These are phyloP conservation scores for Chrysolina americana DNA, from an alignment of 2,888 invertebrate species.

Conservation along the genomic window DNA sequence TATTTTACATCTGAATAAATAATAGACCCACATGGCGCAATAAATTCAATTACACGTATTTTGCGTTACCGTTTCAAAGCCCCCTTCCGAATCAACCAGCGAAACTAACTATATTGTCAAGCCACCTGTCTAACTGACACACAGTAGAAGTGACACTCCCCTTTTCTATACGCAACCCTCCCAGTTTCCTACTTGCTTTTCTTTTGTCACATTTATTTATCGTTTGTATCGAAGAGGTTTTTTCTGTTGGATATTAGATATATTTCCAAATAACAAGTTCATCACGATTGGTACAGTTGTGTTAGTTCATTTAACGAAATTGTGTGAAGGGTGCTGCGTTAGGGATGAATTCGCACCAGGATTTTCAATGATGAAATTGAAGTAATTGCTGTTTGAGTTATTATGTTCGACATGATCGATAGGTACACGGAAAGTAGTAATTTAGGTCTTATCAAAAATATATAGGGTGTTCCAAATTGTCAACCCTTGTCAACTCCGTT, in stretches of 20 bases:
- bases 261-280: conserved; percentile 30
- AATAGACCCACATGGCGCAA: conserved; percentile 59
- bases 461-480: too few relatives aligned
- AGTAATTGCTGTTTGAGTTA: too few relatives aligned
- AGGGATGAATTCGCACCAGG: not conserved
- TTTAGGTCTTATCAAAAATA: too few relatives aligned
- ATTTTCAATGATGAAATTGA: too few relatives aligned
- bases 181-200: conserved; percentile 39
- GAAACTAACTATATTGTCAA: conserved; percentile 66
- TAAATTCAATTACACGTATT: conserved; percentile 63
- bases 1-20: conserved; percentile 23
- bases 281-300: conserved; percentile 16
- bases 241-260: conserved; percentile 24
- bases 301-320: not conserved
- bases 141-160: conserved; percentile 57
- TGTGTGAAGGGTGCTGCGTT: not conserved
- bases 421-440: too few relatives aligned
- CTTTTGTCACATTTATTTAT: conserved; percentile 39
- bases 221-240: conserved; percentile 39
- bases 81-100: conserved; percentile 59
- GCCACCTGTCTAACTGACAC: conserved; percentile 63
- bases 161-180: conserved; percentile 44
- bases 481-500: too few relatives aligned
- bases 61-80: conserved; percentile 60
- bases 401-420: too few relatives aligned